phyloP scores from a whole-genome alignment of 1,140 invertebrate genomes.

The Nomia melanderi region DNA sequence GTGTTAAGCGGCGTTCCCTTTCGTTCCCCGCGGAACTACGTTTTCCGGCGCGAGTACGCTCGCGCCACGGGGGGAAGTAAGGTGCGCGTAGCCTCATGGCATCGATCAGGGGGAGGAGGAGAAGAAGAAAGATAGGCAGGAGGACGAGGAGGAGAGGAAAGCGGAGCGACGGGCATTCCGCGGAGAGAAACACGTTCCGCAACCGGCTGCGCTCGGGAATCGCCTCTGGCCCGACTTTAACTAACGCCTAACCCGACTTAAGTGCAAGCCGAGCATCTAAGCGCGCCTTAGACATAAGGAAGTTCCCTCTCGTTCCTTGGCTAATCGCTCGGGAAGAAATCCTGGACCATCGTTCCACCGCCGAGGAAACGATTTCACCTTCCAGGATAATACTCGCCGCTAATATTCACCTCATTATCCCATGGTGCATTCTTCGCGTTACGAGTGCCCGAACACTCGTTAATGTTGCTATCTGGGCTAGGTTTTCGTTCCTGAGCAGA shows the following conservation, averaged over 20 bases:
- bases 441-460: not conserved
- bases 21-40: slow-evolving; percentile 22
- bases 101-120: slow-evolving; percentile 64
- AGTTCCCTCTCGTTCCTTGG: slow-evolving; percentile 15
- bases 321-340: slow-evolving; percentile 70
- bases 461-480: slow-evolving; percentile 1
- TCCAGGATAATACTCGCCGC: slow-evolving; percentile 24
- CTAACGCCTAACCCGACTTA: slow-evolving; percentile 57
- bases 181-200: not conserved
- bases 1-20: slow-evolving; percentile 12
- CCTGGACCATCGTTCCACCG: slow-evolving; percentile 32
- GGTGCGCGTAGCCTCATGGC: too few relatives aligned
- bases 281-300: slow-evolving; percentile 13
- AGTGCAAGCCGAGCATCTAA: slow-evolving; percentile 31
- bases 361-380: not conserved
- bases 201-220: not conserved
- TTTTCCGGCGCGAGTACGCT: too few relatives aligned
- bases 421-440: not conserved
- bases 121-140: too few relatives aligned
- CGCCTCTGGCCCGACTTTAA: slow-evolving; percentile 43
- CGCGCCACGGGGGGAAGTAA: too few relatives aligned
- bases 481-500: not conserved
- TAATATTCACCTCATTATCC: slow-evolving; percentile 55
- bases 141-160: slow-evolving; percentile 37
- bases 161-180: too few relatives aligned